Base-by-base conservation (phyloP, 2,113 vertebrate species). In the Trachemys scripta region DNA sequence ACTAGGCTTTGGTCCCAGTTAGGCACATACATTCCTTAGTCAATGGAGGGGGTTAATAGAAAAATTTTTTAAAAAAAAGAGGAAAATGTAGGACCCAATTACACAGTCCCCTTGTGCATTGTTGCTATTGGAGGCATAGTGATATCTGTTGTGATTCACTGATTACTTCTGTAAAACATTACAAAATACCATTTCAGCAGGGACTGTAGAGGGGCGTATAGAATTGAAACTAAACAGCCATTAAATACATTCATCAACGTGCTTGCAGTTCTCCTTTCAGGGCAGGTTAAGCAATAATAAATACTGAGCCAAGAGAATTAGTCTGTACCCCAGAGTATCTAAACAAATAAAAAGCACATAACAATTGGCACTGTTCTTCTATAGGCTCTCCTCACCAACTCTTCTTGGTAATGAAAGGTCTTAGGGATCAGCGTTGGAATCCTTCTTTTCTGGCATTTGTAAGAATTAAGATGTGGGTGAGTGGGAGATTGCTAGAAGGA, bases 221-320 rank as follows among this genome's bases (percentile, higher is more conserved):
- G 79, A 94, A 72, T 50, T 91, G 94, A 94, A 96, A 59, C 22
- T 51, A 62, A 82, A 87, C 82, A 79, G 72, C 50, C 69, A 75
- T 96, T 95, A 85, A 92, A 56, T 82, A 51, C n/a, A 65, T 20
- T 47, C 69, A 87, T 62, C 56, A 75, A 86, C 81, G 82, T 84
- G 80, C 54, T 96, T 90, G 45, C 85, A 88, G 75, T 27, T 85
- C 51, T 94, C 35, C 80, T 94, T 92, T 89, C 85, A 92, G 72
- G 84, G 45, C 27, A 95, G 57, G 84, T 94, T 95, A 85, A 90
- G 49, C 27, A 76, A 53, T 83, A 91, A 84, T 10, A 76, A 96
- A 84, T 54, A 31, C 7, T 22, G 53, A 92, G n/a, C 25, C 72
- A 93, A 65, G 56, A 86, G 51, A 96, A 86, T 89, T 87, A 47